Conservation (phyloP, 2,888 invertebrate genomes). For the Andricus quercusramuli region DNA sequence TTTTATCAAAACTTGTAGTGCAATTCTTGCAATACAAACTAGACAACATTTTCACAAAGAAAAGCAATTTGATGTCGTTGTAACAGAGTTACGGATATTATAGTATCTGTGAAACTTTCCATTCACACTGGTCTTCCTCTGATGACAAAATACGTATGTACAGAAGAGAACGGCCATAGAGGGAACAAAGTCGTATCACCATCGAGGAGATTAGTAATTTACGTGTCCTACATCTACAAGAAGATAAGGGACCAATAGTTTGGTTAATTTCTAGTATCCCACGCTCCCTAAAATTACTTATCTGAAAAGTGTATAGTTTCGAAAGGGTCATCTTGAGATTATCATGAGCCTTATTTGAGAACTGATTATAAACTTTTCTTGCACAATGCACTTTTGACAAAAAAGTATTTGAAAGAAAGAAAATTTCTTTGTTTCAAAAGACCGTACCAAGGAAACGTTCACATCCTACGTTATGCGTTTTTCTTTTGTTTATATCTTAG, state of each 20-base stretch:
- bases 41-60: neutral
- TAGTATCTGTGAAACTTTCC: neutral
- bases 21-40: neutral
- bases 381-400: too few relatives aligned
- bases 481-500: too few relatives aligned
- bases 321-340: neutral
- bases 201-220: constrained; percentile 32
- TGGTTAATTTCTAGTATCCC: neutral
- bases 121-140: neutral
- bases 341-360: neutral
- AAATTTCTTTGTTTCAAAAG: too few relatives aligned
- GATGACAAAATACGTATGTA: constrained; percentile 8
- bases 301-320: constrained; percentile 18
- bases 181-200: constrained; percentile 23
- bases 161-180: constrained; percentile 6
- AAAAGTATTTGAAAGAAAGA: too few relatives aligned
- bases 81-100: neutral
- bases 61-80: neutral
- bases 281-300: neutral
- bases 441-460: too few relatives aligned
- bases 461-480: too few relatives aligned
- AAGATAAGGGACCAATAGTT: constrained; percentile 24
- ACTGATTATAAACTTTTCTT: neutral
- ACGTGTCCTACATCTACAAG: constrained; percentile 18
- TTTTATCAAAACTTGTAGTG: neutral